phyloP scores from a whole-genome alignment of 1,140 invertebrate species.

The Archivesica marissinica region DNA sequence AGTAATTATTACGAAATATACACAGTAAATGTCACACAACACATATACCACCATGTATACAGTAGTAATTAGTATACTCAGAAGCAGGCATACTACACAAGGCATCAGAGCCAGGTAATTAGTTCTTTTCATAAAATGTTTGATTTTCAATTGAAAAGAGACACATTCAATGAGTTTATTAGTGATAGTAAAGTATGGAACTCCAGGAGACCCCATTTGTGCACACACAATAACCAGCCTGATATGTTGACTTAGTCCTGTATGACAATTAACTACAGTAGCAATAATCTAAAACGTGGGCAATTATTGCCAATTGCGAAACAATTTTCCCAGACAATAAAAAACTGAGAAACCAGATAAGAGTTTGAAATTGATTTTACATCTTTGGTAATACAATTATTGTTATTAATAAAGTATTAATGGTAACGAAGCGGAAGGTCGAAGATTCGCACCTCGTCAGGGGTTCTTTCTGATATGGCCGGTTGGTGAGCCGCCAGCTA shows the following conservation, averaged over 20 bases:
- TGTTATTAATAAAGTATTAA: no score
- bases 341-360: no score
- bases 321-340: not conserved
- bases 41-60: no score
- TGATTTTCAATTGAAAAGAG: conserved; percentile 13
- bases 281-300: not conserved
- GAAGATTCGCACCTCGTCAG: no score
- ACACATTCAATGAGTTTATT: not conserved
- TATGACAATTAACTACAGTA: not conserved
- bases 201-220: not conserved
- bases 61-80: no score
- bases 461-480: no score
- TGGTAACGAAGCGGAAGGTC: no score
- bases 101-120: not conserved
- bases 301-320: not conserved
- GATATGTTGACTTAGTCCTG: not conserved
- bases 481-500: no score
- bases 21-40: no score
- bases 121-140: not conserved
- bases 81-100: not conserved
- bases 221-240: not conserved
- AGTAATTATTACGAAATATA: no score
- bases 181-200: not conserved
- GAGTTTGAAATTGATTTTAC: conserved; percentile 2
- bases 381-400: no score